Evolutionary conservation across 2,888 invertebrate genomes (phyloP), one percentile per base, ranked within the genome.

Genomic region (Augochlorella aurata): DNA sequence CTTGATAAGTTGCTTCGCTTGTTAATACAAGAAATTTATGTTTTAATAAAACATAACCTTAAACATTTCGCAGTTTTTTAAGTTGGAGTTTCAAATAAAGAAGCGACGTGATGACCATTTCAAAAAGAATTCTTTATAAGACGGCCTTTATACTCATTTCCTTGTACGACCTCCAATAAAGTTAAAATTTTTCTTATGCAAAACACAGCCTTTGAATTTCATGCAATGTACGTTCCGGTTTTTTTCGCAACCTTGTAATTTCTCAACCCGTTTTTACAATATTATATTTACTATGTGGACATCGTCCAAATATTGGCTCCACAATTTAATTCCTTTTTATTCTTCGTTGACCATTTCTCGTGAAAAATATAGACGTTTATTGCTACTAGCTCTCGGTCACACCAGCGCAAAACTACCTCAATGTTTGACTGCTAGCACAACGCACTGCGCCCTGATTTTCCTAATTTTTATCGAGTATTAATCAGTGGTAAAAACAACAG

Each of bases 401-500:
- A 86, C 84, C 78, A 86, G 86, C 88, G 86, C 86, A 84, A 88
- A 87, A 87, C 85, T 81, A 81, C 85, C 82, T 77, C 82, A 83
- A 83, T 79, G 81, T 87, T 86, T 86, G 88, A 86, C 86, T 87
- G 83, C 79, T 74, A 76, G 67, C 74, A 81, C 79, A 77, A 85
- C 77, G 74, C 85, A 85, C 85, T 85, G 83, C 81, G 78, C 81
- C 81, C 81, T 50, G 79, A 67, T 63, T 77, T 74, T 79, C 65
- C 63, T 52, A 76, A 82, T 74, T 77, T 81, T 81, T 73, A 49
- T 67, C 16, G 38, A 73, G 72, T 73, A 79, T 81, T 45, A 75
- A 69, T 74, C 76, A 52, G 58, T 47, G 54, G 45, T 74, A 69
- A 45, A 47, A 77, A 72, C 73, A 72, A 73, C 47, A 61, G 66